Conservation (phyloP, 2,113 vertebrate species). For the Psilopsiagon aymara region DNA sequence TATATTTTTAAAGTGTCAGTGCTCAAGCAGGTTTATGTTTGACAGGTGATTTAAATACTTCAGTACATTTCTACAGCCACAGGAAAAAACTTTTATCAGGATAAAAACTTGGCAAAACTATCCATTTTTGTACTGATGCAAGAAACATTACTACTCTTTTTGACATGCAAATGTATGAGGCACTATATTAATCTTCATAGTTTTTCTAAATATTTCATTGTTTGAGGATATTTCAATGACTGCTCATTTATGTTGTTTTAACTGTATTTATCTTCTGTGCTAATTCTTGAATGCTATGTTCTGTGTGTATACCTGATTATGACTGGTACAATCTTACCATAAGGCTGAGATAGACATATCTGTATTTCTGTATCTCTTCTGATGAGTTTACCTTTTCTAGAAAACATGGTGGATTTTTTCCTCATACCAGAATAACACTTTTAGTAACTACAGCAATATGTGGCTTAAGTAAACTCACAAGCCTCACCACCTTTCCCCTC, state of each 20-base stretch:
- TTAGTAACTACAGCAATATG: background rate
- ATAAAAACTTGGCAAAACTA: conserved; percentile 67
- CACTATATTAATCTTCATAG: conserved; percentile 55
- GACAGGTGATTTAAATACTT: conserved; percentile 77
- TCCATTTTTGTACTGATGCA: conserved; percentile 57
- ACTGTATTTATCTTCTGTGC: conserved; percentile 1
- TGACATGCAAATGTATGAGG: conserved; percentile 33
- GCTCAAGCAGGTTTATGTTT: conserved; percentile 61
- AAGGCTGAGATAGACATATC: background rate
- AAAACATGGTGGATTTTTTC: accelerated
- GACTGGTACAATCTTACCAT: background rate
- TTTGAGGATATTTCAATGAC: conserved; percentile 12
- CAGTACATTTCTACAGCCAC: conserved; percentile 60
- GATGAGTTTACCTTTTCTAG: background rate
- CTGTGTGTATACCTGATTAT: conserved; percentile 3
- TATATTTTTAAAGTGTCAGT: conserved; percentile 74
- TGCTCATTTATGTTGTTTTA: conserved; percentile 55
- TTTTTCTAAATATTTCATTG: conserved; percentile 65
- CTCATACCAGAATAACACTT: background rate
- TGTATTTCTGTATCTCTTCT: background rate
- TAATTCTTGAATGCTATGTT: background rate
- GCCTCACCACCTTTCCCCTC: background rate
- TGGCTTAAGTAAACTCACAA: background rate
- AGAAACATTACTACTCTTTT: conserved; percentile 53
- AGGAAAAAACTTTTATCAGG: conserved; percentile 47